Evolutionary conservation across 2,113 vertebrate species (phyloP), one percentile per base, ranked within the genome.

Genomic region (Alexandromys fortis): DNA sequence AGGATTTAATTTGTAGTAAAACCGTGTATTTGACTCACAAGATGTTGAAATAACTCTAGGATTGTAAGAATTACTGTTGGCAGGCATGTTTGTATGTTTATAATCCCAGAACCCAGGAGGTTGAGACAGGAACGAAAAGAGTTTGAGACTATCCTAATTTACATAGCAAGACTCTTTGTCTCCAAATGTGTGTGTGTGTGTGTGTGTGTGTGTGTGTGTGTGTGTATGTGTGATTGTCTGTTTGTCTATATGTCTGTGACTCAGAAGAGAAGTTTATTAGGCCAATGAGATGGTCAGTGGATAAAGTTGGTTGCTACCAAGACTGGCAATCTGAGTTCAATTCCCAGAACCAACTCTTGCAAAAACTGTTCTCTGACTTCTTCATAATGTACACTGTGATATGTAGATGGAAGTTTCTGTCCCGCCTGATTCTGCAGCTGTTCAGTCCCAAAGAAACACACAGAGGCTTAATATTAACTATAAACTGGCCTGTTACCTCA

Each of bases 41-140:
- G 49, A 55, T 92, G 28, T 70, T 97, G 49, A 92, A 96, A 91
- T 94, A 61, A 75, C 61, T 94, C 33, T 55, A 93, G 49, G 95
- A 95, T 83, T 75, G 2, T 75, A 73, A 42, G 49, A 28, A 73
- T 72, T 88, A n/a, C 49, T 88, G 9, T 89, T 70, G 65, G n/a
- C n/a, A 75, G 72, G 17, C 16, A 76, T 12, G 68, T 42, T 89
- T 26, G 52, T 24, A 61, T 75, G 52, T 75, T 42, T 61, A 55
- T 76, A 75, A 89, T 76, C 17, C 55, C 19, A 89, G 55, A 61
- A 89, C 16, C 55, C 17, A 77, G 55, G n/a, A 75, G 52, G 8
- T 75, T 73, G 52, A 61, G 38, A 73, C 16, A 45, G 68, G n/a
- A 89, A 42, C 28, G 16, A 73, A 72, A 58, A 47, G 72, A 63